Conservation (phyloP, 1,140 invertebrate genomes). For the Brachionus angularis region DNA sequence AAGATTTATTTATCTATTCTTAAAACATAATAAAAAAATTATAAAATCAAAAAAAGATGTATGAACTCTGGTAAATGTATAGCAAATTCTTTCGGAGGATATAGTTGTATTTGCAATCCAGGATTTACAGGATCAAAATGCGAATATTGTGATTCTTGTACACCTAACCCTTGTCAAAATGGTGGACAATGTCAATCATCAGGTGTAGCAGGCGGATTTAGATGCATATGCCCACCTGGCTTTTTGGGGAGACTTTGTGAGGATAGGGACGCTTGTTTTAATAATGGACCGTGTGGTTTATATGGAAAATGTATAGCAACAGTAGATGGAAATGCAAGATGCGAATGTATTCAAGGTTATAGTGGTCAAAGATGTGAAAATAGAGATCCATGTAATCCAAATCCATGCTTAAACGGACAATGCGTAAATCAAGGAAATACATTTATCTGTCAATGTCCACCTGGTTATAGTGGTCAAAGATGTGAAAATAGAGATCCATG, state of each 20-base stretch:
- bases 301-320: constrained; percentile 30
- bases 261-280: constrained; percentile 19
- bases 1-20: neutral
- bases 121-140: constrained; percentile 37
- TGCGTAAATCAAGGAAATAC: constrained; percentile 48
- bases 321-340: constrained; percentile 7
- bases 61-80: neutral
- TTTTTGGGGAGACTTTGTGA: constrained; percentile 44
- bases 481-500: constrained; percentile 45
- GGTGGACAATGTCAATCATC: constrained; percentile 49
- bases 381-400: constrained; percentile 12
- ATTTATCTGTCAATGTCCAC: constrained; percentile 30
- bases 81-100: neutral
- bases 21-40: neutral
- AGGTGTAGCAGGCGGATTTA: constrained; percentile 47
- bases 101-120: constrained; percentile 16
- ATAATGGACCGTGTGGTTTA: constrained; percentile 22
- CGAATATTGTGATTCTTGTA: constrained; percentile 31
- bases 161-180: constrained; percentile 50
- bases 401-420: constrained; percentile 46
- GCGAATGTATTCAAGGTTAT: constrained; percentile 40
- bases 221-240: constrained; percentile 51
- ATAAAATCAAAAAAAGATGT: neutral
- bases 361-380: constrained; percentile 47
- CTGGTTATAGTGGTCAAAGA: constrained; percentile 45